Base-by-base conservation (phyloP, 2,113 vertebrate genomes). In the Chrysemys picta region DNA sequence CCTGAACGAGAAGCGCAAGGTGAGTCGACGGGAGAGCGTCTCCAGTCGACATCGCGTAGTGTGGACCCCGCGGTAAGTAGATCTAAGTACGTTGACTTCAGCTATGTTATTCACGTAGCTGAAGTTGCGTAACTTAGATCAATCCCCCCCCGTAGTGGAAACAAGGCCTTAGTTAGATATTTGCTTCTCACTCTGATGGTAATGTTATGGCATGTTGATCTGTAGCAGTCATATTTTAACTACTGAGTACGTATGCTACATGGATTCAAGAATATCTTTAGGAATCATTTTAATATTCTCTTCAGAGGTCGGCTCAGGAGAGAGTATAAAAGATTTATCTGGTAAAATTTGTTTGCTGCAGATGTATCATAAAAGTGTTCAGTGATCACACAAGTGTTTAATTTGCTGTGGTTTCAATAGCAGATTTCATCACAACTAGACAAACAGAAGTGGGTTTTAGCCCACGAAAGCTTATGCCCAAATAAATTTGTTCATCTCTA, bases 361-460 rank as follows among this genome's bases (percentile, higher is more conserved):
- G 3, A 95, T 93, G 22, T 89, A 35, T 94, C 52, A 80, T n/a
- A 90, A 87, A 89, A 80, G 85, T 78, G 10, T 95, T 92, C 25
- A 93, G 85, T 93, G 25, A 53, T 31, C 96, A 92, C 72, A 95
- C 62, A 95, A 95, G 80, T 84, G 83, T 93, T 96, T 89, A 57
- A 95, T 85, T 90, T 93, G 84, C 94, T 94, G 91, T 17, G 35
- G 84, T 96, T 93, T 72, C 84, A 94, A 54, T 49, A 84, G 87
- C 0, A 0, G 91, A 93, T 96, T n/a, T 90, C 95, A 85, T 97
- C 93, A 91, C 53, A 84, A 53, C 93, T 86, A 78, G 87, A 19
- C 93, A 57, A 91, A 95, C 82, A 65, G 45, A 47, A 47, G 45
- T 47, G 45, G 45, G 45, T 47, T 47, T 47, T 47, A 47, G 45